Conservation (phyloP, 2,113 vertebrate species). For the Tricholaema leucomelas region DNA sequence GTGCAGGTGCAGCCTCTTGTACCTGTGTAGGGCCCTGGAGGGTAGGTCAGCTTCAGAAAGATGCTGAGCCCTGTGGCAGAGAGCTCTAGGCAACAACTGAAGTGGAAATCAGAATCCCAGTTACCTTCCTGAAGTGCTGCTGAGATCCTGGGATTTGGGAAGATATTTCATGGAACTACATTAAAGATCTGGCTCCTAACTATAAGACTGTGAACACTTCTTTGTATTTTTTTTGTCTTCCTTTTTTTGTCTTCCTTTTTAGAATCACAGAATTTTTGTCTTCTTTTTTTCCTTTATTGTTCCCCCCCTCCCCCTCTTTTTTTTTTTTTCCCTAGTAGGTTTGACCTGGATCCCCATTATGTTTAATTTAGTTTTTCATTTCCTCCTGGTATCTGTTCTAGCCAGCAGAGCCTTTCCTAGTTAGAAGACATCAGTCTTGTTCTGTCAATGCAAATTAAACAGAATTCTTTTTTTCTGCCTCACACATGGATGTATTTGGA, state of each 20-base stretch:
- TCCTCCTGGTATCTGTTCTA: not conserved
- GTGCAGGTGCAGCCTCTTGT: fast-evolving
- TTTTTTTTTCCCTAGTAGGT: not conserved
- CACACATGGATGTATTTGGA: not conserved
- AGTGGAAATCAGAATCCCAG: not conserved
- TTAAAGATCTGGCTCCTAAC: not conserved
- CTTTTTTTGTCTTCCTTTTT: too few relatives aligned
- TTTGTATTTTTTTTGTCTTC: too few relatives aligned
- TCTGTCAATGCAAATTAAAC: not conserved
- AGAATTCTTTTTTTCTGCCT: not conserved
- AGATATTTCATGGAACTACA: not conserved
- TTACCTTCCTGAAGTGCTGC: not conserved
- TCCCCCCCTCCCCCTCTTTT: too few relatives aligned
- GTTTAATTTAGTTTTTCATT: not conserved
- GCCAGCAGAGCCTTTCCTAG: not conserved
- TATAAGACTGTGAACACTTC: not conserved
- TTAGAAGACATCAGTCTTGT: not conserved
- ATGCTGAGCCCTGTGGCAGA: not conserved
- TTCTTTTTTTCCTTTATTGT: too few relatives aligned
- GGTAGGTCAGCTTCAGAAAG: not conserved
- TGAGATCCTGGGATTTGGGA: not conserved
- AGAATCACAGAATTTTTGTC: too few relatives aligned
- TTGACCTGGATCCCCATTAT: not conserved
- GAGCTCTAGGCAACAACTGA: not conserved
- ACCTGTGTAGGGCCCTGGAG: not conserved